Evolutionary conservation across 2,797 vertebrate species (phyloP), one percentile per base, ranked within the genome.

Genomic region (Molossus molossus): DNA sequence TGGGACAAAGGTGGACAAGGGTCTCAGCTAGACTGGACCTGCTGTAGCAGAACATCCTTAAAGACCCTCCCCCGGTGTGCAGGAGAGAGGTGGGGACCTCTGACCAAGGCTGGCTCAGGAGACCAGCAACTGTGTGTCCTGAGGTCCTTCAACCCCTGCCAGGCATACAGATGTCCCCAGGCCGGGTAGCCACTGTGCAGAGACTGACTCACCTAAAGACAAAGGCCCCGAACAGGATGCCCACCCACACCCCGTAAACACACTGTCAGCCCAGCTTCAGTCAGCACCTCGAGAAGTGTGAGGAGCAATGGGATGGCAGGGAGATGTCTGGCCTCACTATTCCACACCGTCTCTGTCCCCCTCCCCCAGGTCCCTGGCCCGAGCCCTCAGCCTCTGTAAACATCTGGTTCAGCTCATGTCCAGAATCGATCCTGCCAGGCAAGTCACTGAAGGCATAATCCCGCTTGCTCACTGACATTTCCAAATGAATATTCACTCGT

Each of bases 401-500:
- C 65, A 40, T 84, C 87, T 37, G 88, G 72, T 53, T 67, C 60
- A 85, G 86, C 67, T 95, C 83, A 2, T 8, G 20, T 57, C 64
- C 25, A 7, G 27, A 70, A 94, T 79, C 15, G 5, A 96, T 81
- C 65, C 72, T 53, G 86, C 93, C 37, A 9, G 94, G 94, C 91
- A 5, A 40, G 77, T 96, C 97, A 96, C 93, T 45, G 7, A 15
- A 1, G 86, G 86, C 96, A 97, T 72, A 55, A 69, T 97, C 96
- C 82, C 67, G 21, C 77, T 40, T 62, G 95, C 89, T 96, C 97
- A 97, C n/a, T 97, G 98, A 9, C 96, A 76, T 95, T 97, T 98
- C 97, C 89, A 98, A 98, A 98, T 94, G 93, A 98, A 97, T 98
- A 98, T 97, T 96, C 97, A 96, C 97, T 96, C 50, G 62, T 97